Percentiles rank a stretch among this genome's conserved stretches.
phyloP scores from a whole-genome alignment of 2,113 vertebrate species.

The Himantopus leucocephalus region DNA sequence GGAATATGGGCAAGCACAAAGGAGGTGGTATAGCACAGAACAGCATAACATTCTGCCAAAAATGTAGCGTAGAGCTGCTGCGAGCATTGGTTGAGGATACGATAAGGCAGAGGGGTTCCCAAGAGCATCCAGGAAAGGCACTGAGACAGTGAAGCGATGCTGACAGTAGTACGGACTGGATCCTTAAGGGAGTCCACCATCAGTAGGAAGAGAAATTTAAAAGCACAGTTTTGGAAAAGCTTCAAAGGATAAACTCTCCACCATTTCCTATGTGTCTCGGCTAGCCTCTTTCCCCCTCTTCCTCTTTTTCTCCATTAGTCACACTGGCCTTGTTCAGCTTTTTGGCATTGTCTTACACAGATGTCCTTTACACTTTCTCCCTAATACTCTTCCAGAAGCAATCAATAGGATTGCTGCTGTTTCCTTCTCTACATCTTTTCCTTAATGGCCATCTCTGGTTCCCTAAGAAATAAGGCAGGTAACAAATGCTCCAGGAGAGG shows the following conservation, averaged over 20 bases:
- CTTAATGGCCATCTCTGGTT: not conserved
- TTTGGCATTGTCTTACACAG: conserved; percentile 36
- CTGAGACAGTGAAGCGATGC: not conserved
- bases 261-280: not conserved
- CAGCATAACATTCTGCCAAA: not conserved
- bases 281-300: not conserved
- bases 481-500: not conserved
- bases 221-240: conserved; percentile 26
- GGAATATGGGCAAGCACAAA: not conserved
- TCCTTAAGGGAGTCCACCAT: not conserved
- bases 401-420: not conserved
- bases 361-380: conserved; percentile 16
- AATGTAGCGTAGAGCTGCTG: not conserved
- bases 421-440: not conserved
- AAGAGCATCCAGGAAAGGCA: not conserved
- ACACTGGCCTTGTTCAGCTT: not conserved
- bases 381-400: not conserved
- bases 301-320: not conserved
- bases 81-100: not conserved
- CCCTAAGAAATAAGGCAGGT: not conserved
- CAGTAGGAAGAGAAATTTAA: not conserved
- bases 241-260: conserved; percentile 16
- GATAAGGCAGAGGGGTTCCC: conserved; percentile 15
- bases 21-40: not conserved
- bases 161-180: not conserved